Evolutionary conservation across 2,797 vertebrate species (phyloP).

Genomic region (Petrocephalus sullivani): DNA sequence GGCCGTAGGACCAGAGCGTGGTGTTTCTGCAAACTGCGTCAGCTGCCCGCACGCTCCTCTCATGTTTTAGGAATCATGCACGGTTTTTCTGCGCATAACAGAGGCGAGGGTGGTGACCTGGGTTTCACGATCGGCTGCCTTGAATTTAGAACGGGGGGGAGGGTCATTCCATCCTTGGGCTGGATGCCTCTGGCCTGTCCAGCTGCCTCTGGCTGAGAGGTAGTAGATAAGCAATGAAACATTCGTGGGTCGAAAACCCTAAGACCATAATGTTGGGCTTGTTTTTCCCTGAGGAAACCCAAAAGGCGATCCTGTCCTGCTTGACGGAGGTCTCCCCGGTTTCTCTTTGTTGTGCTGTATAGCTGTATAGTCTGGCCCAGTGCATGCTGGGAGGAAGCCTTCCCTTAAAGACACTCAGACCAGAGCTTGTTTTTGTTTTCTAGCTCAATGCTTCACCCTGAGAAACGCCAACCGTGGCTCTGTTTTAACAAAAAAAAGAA

Average conservation of each 20-base stretch:
- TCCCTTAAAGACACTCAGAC: background rate
- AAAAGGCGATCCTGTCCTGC: background rate
- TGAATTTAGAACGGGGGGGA: background rate
- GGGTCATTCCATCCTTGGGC: background rate
- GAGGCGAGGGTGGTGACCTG: background rate
- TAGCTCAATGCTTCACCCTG: conserved; percentile 12
- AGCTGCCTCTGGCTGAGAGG: background rate
- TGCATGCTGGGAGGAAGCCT: background rate
- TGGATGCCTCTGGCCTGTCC: background rate
- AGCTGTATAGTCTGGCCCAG: background rate
- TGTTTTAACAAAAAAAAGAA: conserved; percentile 14
- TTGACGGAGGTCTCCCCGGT: background rate
- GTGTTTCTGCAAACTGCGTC: background rate
- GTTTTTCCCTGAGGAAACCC: background rate
- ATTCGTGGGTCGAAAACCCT: background rate
- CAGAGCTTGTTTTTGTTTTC: conserved; percentile 26
- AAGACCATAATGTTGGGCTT: background rate
- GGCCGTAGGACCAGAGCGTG: too few relatives aligned
- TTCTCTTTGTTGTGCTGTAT: background rate
- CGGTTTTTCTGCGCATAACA: background rate
- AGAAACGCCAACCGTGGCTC: conserved; percentile 29
- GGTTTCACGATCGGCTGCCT: background rate
- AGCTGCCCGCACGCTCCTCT: background rate
- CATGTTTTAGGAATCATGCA: background rate
- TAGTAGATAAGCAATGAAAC: background rate